Conservation (phyloP, 2,888 invertebrate genomes). For the Imbricaverruca yamaguchii region DNA sequence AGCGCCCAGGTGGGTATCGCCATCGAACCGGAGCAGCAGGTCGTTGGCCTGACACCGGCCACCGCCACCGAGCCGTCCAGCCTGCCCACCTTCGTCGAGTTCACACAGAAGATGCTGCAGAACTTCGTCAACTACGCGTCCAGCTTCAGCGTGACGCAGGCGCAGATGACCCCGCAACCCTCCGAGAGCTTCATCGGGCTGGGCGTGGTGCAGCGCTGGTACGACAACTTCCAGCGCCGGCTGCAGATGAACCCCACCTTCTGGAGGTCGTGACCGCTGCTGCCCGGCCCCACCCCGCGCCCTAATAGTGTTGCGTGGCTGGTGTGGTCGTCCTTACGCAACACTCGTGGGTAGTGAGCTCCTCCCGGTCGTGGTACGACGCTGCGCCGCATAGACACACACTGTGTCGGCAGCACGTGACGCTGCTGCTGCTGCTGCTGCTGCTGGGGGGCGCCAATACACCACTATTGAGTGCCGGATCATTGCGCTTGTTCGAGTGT, state of each 20-base stretch:
- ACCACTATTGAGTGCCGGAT: no score
- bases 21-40: conserved; percentile 59
- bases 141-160: conserved; percentile 75
- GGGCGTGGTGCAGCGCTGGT: conserved; percentile 85
- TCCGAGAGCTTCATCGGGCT: conserved; percentile 78
- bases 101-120: conserved; percentile 79
- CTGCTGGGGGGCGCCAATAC: no score
- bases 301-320: no score
- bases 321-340: no score
- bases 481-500: neutral
- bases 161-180: conserved; percentile 69
- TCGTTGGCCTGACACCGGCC: conserved; percentile 47
- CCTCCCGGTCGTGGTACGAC: no score
- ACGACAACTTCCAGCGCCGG: conserved; percentile 80
- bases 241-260: conserved; percentile 86
- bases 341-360: no score
- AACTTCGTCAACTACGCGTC: conserved; percentile 86
- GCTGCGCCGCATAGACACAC: no score
- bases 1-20: conserved; percentile 93
- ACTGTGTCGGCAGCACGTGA: no score
- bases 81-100: conserved; percentile 46
- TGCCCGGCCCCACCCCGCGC: no score
- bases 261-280: conserved; percentile 55
- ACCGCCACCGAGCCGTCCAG: conserved; percentile 40
- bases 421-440: no score